Percentiles rank a stretch among this genome's conserved stretches.
Conservation (phyloP, 2,113 vertebrate genomes). For the Erinaceus europaeus region DNA sequence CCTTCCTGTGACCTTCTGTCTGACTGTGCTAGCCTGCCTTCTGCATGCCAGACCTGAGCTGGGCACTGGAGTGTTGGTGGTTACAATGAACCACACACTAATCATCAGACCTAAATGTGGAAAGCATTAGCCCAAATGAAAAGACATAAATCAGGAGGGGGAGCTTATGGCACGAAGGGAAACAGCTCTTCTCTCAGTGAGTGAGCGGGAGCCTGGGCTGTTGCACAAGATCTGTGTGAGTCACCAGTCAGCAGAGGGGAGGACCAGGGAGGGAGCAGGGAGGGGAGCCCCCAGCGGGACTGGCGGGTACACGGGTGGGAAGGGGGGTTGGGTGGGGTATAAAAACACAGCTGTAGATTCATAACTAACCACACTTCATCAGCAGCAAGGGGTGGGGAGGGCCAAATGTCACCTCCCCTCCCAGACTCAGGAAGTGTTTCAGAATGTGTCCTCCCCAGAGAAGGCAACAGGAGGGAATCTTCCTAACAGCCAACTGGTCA, state of each 20-base stretch:
- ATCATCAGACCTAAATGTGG: slow-evolving; percentile 63
- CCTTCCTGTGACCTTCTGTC: not conserved
- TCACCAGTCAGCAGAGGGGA: slow-evolving; percentile 44
- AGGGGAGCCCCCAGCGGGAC: not conserved
- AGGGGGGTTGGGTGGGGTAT: accelerated
- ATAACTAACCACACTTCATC: slow-evolving; percentile 21
- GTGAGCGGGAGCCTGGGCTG: not conserved
- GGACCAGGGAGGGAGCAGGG: not conserved
- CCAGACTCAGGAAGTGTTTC: slow-evolving; percentile 18
- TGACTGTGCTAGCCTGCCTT: not conserved
- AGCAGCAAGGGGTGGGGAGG: not conserved
- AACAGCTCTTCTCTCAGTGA: slow-evolving; percentile 44
- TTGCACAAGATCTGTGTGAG: slow-evolving; percentile 61
- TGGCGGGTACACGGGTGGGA: too few species aligned
- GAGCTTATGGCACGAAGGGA: not conserved
- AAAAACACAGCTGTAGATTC: slow-evolving; percentile 45
- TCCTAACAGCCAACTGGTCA: not conserved
- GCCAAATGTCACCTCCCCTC: not conserved
- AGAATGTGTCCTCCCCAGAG: not conserved
- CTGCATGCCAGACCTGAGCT: slow-evolving; percentile 19
- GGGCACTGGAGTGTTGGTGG: slow-evolving; percentile 32
- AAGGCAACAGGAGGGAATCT: not conserved
- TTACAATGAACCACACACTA: not conserved
- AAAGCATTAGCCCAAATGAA: slow-evolving; percentile 67
- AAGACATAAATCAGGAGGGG: slow-evolving; percentile 60